A percentile compares a stretch with the other conserved stretches of the same genome.
Evolutionary conservation across 2,113 vertebrate genomes (phyloP).

Genomic region (Phycodurus eques): DNA sequence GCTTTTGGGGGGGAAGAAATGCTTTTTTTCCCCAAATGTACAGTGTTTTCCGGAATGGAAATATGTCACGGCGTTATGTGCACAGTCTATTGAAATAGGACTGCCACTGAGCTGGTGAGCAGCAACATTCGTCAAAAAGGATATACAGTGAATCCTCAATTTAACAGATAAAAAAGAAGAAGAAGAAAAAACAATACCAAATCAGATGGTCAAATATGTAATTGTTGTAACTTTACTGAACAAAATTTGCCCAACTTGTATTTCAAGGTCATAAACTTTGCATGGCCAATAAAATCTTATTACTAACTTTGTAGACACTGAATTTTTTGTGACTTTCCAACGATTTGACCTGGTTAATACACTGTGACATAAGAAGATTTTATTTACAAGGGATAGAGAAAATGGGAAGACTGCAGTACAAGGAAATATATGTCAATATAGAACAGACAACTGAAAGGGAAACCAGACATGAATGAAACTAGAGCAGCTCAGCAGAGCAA

Average conservation of each 20-base stretch:
- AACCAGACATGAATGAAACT: constrained; percentile 20
- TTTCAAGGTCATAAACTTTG: background rate
- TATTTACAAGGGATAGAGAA: background rate
- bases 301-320: background rate
- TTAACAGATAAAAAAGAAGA: background rate
- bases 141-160: background rate
- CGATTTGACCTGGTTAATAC: constrained; percentile 8
- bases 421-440: constrained; percentile 1
- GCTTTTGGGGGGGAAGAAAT: too few relatives aligned
- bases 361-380: constrained; percentile 18
- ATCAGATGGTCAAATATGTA: background rate
- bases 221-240: background rate
- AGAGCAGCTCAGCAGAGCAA: background rate
- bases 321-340: constrained; percentile 11
- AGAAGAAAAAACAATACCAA: background rate
- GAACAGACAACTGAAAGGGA: constrained; percentile 12
- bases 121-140: too few relatives aligned
- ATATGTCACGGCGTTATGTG: too few relatives aligned
- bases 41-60: too few relatives aligned
- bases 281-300: background rate
- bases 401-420: background rate
- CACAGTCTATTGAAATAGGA: too few relatives aligned
- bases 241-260: background rate
- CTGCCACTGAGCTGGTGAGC: too few relatives aligned
- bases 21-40: too few relatives aligned